Evolutionary conservation across 1,140 invertebrate genomes (phyloP), one percentile per base, ranked within the genome.

Genomic region (Calephelis virginiensis): DNA sequence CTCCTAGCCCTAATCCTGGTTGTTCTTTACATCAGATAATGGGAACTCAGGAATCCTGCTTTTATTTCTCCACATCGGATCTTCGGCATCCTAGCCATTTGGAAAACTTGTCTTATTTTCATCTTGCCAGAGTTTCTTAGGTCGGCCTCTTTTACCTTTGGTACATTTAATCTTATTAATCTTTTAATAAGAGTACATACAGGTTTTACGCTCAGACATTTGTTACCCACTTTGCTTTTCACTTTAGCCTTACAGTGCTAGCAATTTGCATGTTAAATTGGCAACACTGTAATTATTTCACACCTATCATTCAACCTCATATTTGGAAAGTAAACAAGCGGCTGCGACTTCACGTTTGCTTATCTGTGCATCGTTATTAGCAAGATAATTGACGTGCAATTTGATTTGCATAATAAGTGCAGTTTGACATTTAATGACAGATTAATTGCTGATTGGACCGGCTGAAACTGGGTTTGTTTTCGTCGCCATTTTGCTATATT

Each of bases 341-440:
- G 17, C 28, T 56, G 10, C 37, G 12, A 37, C 17, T 56, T 43
- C 28, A 17, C 53, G 40, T 56, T 56, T 37, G 28, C 53, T 56
- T 56, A 56, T 56, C 53, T 56, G 53, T 56, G 53, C 53, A 56
- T 56, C 53, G 17, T 37, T 28, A 56, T 56, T 37, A 9, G 9
- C 49, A 17, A 17, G 14, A 9, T 53, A 53, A 53, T 53, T 53
- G 17, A 28, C 50, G 10, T 53, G 50, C 14, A 17, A 53, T 53
- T 50, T 50, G 13, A 50, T 50, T 53, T 53, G 50, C 50, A 53
- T 17, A 17, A 53, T 53, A 17, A 53, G 28, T 28, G 17, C 9
- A 53, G 8, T 53, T 9, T 53, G 50, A 53, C 50, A 53, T 53
- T 53, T 53, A 53, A 53, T 53, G 50, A 53, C 50, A 53, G 50